Base-by-base conservation (phyloP, 1,140 invertebrate species). In the Achatina immaculata region DNA sequence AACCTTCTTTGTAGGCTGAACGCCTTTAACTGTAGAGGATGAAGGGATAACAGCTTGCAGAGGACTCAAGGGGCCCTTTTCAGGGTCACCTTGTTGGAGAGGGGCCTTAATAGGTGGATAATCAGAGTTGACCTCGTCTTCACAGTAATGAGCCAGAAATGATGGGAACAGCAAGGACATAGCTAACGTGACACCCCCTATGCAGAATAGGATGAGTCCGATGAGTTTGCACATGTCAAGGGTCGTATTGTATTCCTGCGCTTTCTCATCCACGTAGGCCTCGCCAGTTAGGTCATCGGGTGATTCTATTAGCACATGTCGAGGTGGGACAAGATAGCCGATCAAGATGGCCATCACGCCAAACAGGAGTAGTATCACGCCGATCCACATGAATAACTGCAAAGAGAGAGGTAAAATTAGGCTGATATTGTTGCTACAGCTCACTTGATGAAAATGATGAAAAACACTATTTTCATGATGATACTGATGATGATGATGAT, bases 151-250 rank as follows among this genome's bases (percentile, higher is more conserved):
- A 19, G 87, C 87, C 11, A 92, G 85, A 75, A 93, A 92, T 73
- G 90, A 93, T 0, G 93, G 92, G 62, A 93, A 89, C 14, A 93
- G 84, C 7, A 93, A 88, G 3, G 92, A 89, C 55, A 91, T 85
- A 34, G 92, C 90, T 6, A 93, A 83, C 14, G 93, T 90, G 3
- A 92, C 84, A 14, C 93, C 92, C n/a, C 93, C 93, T 21, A 90
- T 83, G 84, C 92, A 93, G 86, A 93, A 93, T 11, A 92, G 82
- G 3, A 91, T 89, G 31, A 93, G 86, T 1, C 93, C 93, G 51
- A 92, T 89, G 7, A 93, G 86, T 82, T 93, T 93, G 84, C 92
- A 92, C 74, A 90, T 85, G 83, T 93, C 92, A 68, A 93, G 85
- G 40, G 91, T 91, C n/a, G 89, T 86, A 88, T 93, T 93, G 87